Evolutionary conservation across 2,113 vertebrate species (phyloP), one percentile per base, ranked within the genome.

Genomic region (Rhodinocichla rosea): DNA sequence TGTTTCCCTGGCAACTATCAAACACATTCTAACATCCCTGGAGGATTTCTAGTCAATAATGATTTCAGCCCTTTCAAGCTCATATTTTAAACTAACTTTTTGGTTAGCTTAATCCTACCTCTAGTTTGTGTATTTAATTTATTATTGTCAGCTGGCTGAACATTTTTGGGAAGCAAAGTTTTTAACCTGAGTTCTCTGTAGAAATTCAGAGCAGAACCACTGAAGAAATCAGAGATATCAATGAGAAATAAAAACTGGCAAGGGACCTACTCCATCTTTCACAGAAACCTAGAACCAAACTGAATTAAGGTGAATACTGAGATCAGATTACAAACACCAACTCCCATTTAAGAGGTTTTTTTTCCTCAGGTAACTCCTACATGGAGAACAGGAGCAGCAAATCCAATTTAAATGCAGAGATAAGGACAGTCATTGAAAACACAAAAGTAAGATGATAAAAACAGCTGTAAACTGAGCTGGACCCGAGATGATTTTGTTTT

Each of bases 1-100:
- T 71, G 96, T 97, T 98, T 96, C 97, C 97, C 92, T 97, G 96
- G 97, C 91, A 98, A 98, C 97, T 96, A 96, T 97, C 95, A 97
- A 95, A 96, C 79, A 90, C 59, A 87, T 90, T 95, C 83, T 96
- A 87, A 97, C 89, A 82, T 92, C 85, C 86, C 92, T 39, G 62
- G 92, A 96, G 92, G 96, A 92, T 80, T 95, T 91, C 80, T 69
- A 86, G 94, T 95, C 93, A 97, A 93, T 96, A 97, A 96, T 63
- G n/a, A 97, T 69, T 97, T 71, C 93, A 93, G 26, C 83, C 49
- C 81, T 96, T 88, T 64, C 94, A 89, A 95, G 91, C 55, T 80
- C 95, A 67, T 94, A 95, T 97, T 96, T 97, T 85, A 91, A 95
- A 84, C 79, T 90, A 90, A 92, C 47, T 93, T 96, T 94, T 83